phyloP scores from a whole-genome alignment of 1,140 invertebrate species.

The Melipona quadrifasciata region DNA sequence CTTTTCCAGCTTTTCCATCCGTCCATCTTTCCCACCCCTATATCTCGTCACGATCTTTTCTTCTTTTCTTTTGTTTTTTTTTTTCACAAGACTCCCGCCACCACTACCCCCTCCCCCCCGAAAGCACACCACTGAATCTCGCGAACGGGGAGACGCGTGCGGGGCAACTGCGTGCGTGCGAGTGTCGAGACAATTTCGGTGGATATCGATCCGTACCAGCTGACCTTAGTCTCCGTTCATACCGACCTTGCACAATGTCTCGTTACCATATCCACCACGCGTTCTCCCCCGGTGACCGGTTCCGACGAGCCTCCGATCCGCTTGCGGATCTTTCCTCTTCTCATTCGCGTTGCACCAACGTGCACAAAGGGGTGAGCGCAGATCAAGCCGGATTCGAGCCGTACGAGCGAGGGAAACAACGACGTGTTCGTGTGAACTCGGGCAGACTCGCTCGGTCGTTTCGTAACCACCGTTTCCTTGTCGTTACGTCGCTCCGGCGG shows the following conservation, averaged over 20 bases:
- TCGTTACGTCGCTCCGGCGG: neutral
- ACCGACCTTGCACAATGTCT: conserved; percentile 55
- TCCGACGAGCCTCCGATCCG: neutral
- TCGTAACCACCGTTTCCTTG: neutral
- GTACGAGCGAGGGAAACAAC: too few species aligned
- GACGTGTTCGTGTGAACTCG: neutral
- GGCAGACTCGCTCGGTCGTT: neutral
- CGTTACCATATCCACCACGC: conserved; percentile 15
- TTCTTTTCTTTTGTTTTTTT: too few species aligned
- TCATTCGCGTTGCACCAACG: neutral
- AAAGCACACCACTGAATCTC: conserved; percentile 1
- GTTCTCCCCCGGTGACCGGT: conserved; percentile 9
- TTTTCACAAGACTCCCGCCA: neutral
- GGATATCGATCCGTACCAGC: conserved; percentile 64
- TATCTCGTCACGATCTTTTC: neutral
- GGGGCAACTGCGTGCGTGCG: neutral
- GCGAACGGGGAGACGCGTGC: neutral
- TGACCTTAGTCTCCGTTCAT: conserved; percentile 60
- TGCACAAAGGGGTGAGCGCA: too few species aligned
- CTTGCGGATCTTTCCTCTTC: neutral
- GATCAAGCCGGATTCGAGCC: too few species aligned
- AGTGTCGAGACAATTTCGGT: conserved; percentile 27
- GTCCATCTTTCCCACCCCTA: conserved; percentile 34
- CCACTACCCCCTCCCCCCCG: neutral
- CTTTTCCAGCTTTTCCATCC: conserved; percentile 63